phyloP scores from a whole-genome alignment of 2,888 invertebrate species.

The Thecophora atra region DNA sequence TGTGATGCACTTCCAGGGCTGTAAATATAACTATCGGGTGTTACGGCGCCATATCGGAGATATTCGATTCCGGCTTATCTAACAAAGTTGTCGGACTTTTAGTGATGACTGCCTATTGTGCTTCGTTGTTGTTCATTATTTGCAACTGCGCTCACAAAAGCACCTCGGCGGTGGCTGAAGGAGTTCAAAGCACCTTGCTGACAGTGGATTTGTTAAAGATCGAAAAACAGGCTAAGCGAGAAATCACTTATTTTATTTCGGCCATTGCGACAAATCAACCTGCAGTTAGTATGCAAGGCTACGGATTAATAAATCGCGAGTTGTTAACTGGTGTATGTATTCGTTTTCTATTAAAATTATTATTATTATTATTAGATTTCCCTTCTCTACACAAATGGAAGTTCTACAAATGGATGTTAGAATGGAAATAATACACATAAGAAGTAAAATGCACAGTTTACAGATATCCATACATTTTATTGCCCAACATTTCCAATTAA shows the following conservation, averaged over 20 bases:
- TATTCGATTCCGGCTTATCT: constrained; percentile 74
- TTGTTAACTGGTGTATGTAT: constrained; percentile 71
- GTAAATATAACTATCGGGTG: constrained; percentile 74
- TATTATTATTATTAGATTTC: no score
- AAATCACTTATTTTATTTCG: constrained; percentile 75
- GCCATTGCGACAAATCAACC: constrained; percentile 77
- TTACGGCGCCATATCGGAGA: constrained; percentile 74
- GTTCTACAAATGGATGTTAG: no score
- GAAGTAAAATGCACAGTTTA: no score
- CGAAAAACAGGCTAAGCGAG: constrained; percentile 71
- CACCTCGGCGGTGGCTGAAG: constrained; percentile 72
- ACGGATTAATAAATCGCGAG: constrained; percentile 73
- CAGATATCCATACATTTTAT: not conserved
- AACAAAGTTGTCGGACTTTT: constrained; percentile 75
- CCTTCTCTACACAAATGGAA: no score
- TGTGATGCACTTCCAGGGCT: constrained; percentile 65
- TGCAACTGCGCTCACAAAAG: constrained; percentile 76
- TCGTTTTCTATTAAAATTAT: not conserved
- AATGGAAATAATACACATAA: no score
- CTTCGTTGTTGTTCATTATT: constrained; percentile 71
- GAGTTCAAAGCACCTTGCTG: constrained; percentile 72
- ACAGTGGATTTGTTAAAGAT: constrained; percentile 70
- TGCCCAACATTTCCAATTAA: not conserved
- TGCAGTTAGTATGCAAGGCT: constrained; percentile 74
- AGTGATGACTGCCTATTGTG: constrained; percentile 72